Base-by-base conservation (phyloP, 2,797 vertebrate species). In the Botia kubotai region DNA sequence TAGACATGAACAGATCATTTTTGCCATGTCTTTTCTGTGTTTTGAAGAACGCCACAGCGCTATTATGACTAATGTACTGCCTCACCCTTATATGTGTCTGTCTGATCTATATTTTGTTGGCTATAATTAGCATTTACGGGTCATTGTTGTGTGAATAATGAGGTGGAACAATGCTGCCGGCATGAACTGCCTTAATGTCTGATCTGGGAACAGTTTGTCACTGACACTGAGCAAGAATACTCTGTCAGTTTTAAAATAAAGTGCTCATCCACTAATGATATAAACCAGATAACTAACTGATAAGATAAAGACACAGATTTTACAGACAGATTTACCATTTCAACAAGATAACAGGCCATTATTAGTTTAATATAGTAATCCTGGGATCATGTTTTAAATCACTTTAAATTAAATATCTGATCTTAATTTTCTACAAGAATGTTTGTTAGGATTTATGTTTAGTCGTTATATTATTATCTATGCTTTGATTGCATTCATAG, bases 71-170 rank as follows among this genome's bases (percentile, higher is more conserved):
- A 65, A 53, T n/a, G 75, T 60, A 66, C 65, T 71, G 53, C 17
- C 60, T 83, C 6, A 39, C 39, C 33, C 17, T 58, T 74, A 72
- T 39, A 75, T 67, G 50, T 55, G 29, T 46, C 46, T 26, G 6
- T 63, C 66, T 66, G 58, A 66, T 82, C 75, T 75, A 79, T 77
- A 72, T 77, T 68, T 55, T 60, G 65, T 39, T 72, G 72, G 17
- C 62, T 84, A 72, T 77, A 82, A 72, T 84, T 84, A 77, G 75
- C 33, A 68, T 73, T 77, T 75, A 48, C 46, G 66, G 73, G 50
- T 76, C 52, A 70, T 55, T 83, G 84, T 23, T 77, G 16, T 81
- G 71, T 74, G 75, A 80, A 55, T 84, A 76, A 83, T 75, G 19
- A 79, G 71, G 39, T 58, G 68, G 39, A 75, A 68, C 48, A 60